Evolutionary conservation across 2,888 invertebrate genomes (phyloP).

Genomic region (Seira ritae): DNA sequence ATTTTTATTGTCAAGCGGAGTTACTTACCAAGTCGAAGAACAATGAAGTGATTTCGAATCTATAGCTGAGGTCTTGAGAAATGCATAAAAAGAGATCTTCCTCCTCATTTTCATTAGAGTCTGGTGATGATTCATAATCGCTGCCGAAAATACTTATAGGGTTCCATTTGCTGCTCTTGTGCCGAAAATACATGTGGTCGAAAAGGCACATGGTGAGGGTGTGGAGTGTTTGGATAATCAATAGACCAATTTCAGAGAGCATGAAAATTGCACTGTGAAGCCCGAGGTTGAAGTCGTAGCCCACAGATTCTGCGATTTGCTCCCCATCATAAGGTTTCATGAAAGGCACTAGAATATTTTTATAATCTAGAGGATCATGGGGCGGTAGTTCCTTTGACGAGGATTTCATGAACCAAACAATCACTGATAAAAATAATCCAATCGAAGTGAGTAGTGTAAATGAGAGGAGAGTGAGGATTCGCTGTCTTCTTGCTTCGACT

Average conservation of each 20-base stretch:
- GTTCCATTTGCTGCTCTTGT: conserved; percentile 44
- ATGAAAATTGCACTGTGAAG: conserved; percentile 71
- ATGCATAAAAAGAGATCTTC: conserved; percentile 67
- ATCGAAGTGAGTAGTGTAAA: conserved; percentile 69
- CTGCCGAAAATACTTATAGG: conserved; percentile 36
- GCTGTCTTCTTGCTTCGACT: conserved; percentile 59
- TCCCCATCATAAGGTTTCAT: conserved; percentile 43
- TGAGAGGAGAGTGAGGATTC: conserved; percentile 65
- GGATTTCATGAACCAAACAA: conserved; percentile 67
- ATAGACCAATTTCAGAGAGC: conserved; percentile 69
- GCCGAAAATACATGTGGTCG: conserved; percentile 65
- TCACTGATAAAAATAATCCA: conserved; percentile 62
- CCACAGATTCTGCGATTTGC: neutral
- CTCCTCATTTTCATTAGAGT: conserved; percentile 36
- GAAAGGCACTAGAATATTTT: conserved; percentile 35
- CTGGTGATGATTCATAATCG: neutral
- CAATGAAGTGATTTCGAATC: conserved; percentile 68
- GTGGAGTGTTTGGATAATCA: conserved; percentile 69
- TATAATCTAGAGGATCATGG: conserved; percentile 49
- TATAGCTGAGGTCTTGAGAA: conserved; percentile 69
- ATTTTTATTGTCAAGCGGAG: too few relatives aligned
- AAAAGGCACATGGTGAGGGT: conserved; percentile 70
- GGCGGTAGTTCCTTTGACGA: conserved; percentile 22
- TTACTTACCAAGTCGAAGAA: conserved; percentile 72
- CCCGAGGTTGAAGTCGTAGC: conserved; percentile 70